Base-by-base conservation (phyloP, 2,888 invertebrate genomes). In the Tenthredo mesomela region DNA sequence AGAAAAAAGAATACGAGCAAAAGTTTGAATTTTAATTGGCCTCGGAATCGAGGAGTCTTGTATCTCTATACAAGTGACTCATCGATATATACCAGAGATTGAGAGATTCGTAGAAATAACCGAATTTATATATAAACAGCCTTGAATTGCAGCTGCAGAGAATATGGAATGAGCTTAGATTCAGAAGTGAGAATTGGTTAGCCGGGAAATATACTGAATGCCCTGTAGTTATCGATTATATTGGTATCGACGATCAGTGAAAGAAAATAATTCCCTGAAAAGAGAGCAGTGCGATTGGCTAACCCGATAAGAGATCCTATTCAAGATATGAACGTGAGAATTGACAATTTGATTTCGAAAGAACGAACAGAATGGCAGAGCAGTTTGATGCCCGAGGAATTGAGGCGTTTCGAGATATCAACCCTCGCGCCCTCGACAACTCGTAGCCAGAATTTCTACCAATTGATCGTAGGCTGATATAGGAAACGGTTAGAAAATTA, bases 291-390 rank as follows among this genome's bases (percentile, higher is more conserved):
- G 40, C n/a, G 40, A 80, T 37, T 12, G 40, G 61, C 25, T 15
- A 61, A 2, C 0, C 18, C 61, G 80, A 61, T 58, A 40, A 61
- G 37, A 80, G 80, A 80, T 80, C 21, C 50, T 77, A 29, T 61
- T 61, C 33, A 37, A 58, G 80, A 80, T 61, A 58, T 25, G 80
- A 12, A 80, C 58, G 61, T 58, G 61, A 58, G 80, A 80, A 80
- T 80, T 80, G 80, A 78, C 80, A 40, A 80, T 58, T 61, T 80
- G 58, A 80, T 80, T 80, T 21, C 58, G 37, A 61, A 40, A 33
- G 80, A 61, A 25, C 61, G 40, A 80, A 61, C 61, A 61, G 61
- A 80, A 80, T 80, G 80, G 21, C 9, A 61, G 61, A 40, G 58
- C 21, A 61, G 80, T 80, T 80, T 37, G 61, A 80, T 61, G 80